Conservation (phyloP, 1,140 invertebrate genomes). For the Riptortus pedestris region DNA sequence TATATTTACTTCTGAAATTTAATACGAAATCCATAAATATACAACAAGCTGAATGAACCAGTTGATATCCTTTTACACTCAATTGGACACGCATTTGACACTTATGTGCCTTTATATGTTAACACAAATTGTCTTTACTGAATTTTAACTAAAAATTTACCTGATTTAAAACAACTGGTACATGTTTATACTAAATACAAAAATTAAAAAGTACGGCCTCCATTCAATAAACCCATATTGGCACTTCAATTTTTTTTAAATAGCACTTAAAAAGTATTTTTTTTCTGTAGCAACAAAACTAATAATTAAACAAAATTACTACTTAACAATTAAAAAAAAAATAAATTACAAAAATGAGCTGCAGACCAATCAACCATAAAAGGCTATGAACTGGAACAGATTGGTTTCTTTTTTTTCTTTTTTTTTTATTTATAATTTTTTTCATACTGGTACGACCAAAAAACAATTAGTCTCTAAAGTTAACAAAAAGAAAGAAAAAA, state of each 20-base stretch:
- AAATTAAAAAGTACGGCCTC: conserved; percentile 13
- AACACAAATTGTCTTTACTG: too few species aligned
- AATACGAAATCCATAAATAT: conserved; percentile 16
- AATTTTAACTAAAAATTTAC: too few species aligned
- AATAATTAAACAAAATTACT: conserved; percentile 24
- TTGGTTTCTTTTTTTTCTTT: conserved; percentile 13
- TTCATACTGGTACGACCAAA: conserved; percentile 24
- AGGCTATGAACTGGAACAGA: conserved; percentile 27
- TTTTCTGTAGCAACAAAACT: background rate
- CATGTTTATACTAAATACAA: too few species aligned
- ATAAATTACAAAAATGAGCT: too few species aligned
- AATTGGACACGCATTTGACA: conserved; percentile 8
- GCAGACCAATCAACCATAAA: conserved; percentile 28
- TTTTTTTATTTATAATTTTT: background rate
- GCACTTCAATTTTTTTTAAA: conserved; percentile 22
- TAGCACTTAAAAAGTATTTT: too few species aligned
- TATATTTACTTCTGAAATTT: conserved; percentile 22
- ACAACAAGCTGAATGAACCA: conserved; percentile 8
- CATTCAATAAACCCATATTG: conserved; percentile 23
- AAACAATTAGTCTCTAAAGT: conserved; percentile 21
- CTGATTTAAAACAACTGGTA: too few species aligned
- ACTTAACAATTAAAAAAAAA: conserved; percentile 11
- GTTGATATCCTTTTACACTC: conserved; percentile 13
- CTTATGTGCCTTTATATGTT: too few species aligned
- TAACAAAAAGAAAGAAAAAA: conserved; percentile 9